These are phyloP conservation scores for Pteria penguin DNA, from an alignment of 2,888 invertebrate species.

Conservation along the genomic window DNA sequence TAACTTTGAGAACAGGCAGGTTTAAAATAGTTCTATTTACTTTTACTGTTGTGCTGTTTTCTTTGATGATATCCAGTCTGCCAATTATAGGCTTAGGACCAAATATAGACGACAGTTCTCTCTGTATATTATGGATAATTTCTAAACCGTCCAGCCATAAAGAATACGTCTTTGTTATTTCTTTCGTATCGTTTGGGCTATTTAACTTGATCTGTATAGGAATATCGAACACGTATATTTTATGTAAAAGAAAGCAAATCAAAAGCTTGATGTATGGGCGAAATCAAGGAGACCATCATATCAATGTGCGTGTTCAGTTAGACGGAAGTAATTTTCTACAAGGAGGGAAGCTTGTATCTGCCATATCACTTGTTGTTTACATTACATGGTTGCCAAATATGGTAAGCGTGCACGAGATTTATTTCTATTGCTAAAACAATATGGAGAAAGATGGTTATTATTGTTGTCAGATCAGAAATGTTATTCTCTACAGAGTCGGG, in stretches of 20 bases:
- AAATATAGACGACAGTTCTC: slow-evolving; percentile 34
- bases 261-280: slow-evolving; percentile 34
- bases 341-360: slow-evolving; percentile 52
- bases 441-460: too few species aligned
- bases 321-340: slow-evolving; percentile 36
- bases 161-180: slow-evolving; percentile 59
- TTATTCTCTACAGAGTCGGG: too few species aligned
- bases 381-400: slow-evolving; percentile 63
- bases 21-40: slow-evolving; percentile 39
- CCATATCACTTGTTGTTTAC: slow-evolving; percentile 53
- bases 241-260: slow-evolving; percentile 43
- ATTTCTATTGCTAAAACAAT: too few species aligned
- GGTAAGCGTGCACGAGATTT: slow-evolving; percentile 54
- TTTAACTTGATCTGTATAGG: slow-evolving; percentile 53
- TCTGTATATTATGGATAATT: slow-evolving; percentile 66
- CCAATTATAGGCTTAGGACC: slow-evolving; percentile 69
- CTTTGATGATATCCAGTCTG: slow-evolving; percentile 57
- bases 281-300: neutral
- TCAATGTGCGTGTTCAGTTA: slow-evolving; percentile 30
- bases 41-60: slow-evolving; percentile 51
- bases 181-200: slow-evolving; percentile 59
- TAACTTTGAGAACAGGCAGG: slow-evolving; percentile 16
- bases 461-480: too few species aligned
- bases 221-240: slow-evolving; percentile 38
- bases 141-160: slow-evolving; percentile 44